A percentile compares a stretch with the other conserved stretches of the same genome.
Conservation (phyloP, 2,113 vertebrate genomes). For the Pogonocichla stellata region DNA sequence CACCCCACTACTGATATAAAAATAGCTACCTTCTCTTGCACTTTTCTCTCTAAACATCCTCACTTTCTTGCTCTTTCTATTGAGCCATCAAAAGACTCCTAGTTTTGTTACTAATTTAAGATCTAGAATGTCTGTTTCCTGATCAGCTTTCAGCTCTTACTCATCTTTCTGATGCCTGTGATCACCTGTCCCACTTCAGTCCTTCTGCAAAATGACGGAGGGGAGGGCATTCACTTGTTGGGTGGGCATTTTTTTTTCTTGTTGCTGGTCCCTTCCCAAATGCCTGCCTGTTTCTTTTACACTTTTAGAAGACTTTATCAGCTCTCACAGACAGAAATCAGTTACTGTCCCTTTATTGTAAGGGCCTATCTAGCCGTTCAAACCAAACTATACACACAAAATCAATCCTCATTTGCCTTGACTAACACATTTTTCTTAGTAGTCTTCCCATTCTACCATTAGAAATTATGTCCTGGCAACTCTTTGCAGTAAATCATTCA, state of each 20-base stretch:
- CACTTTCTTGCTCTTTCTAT: not conserved
- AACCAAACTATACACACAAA: not conserved
- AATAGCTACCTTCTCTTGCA: not conserved
- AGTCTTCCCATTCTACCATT: not conserved
- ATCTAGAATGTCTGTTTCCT: not conserved
- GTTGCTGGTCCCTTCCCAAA: not conserved
- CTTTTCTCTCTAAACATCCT: not conserved
- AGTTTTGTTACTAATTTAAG: not conserved
- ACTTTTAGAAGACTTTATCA: not conserved
- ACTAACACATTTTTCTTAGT: not conserved
- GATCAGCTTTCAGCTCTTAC: not conserved
- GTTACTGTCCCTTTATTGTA: not conserved
- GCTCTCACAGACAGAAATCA: not conserved
- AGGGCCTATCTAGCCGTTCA: not conserved
- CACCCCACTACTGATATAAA: not conserved
- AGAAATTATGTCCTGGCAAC: not conserved
- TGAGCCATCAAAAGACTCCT: not conserved
- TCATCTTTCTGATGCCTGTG: not conserved
- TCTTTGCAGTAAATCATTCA: not conserved
- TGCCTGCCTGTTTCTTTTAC: not conserved
- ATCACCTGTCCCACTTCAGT: not conserved
- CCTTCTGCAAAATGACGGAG: not conserved
- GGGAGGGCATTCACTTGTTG: accelerated
- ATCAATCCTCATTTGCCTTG: not conserved
- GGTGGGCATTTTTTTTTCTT: not conserved